phyloP scores from a whole-genome alignment of 1,140 invertebrate species.

The Habropoda laboriosa region DNA sequence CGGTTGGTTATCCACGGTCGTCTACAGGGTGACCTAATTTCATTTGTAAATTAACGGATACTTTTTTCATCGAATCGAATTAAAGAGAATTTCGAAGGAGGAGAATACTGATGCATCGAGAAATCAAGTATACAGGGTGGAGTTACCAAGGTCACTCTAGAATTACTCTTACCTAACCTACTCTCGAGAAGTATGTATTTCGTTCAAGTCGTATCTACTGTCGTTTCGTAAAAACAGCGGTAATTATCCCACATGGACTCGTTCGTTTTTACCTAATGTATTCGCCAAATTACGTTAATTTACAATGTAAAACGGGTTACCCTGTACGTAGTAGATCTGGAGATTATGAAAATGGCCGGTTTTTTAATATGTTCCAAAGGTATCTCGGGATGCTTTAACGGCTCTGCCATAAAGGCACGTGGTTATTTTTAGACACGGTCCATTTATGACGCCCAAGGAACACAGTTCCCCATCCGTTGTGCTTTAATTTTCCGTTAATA shows the following conservation, averaged over 20 bases:
- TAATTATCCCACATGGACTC: too few species aligned
- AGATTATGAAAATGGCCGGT: not conserved
- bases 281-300: not conserved
- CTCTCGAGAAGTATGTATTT: too few species aligned
- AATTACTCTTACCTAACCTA: too few species aligned
- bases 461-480: not conserved
- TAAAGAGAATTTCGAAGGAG: not conserved
- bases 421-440: slow-evolving; percentile 22
- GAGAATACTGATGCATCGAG: too few species aligned
- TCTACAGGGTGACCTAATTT: not conserved
- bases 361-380: not conserved
- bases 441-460: slow-evolving; percentile 10
- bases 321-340: too few species aligned
- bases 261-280: too few species aligned
- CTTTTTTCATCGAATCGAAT: not conserved
- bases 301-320: not conserved
- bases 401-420: not conserved
- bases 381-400: not conserved
- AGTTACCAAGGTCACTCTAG: too few species aligned
- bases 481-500: slow-evolving; percentile 35
- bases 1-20: too few species aligned
- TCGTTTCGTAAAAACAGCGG: too few species aligned
- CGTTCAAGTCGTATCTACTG: too few species aligned
- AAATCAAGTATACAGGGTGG: too few species aligned
- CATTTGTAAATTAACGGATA: too few species aligned